These are phyloP conservation scores for Calameuta pallipes DNA, from an alignment of 2,888 invertebrate species.

Conservation along the genomic window DNA sequence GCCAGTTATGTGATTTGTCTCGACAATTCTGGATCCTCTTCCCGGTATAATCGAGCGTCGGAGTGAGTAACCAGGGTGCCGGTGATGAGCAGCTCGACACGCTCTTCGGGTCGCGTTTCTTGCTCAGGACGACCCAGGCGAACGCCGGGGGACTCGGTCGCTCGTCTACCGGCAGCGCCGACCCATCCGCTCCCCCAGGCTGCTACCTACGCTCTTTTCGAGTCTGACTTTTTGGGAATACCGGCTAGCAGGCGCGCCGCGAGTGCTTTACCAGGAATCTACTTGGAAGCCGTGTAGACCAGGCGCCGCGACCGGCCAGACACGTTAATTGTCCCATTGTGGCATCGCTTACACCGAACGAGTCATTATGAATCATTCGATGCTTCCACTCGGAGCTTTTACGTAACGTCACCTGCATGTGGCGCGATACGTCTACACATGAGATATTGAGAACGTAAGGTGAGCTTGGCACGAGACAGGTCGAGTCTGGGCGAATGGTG, in stretches of 20 bases:
- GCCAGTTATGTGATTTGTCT: conserved; percentile 22
- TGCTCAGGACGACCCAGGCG: not conserved
- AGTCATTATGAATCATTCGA: conserved; percentile 43
- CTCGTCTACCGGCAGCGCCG: not conserved
- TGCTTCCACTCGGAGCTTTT: conserved; percentile 2
- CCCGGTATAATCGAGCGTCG: conserved; percentile 12
- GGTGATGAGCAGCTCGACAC: not conserved
- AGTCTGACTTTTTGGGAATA: conserved; percentile 39
- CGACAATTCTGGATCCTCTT: conserved; percentile 22
- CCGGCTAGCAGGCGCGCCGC: conserved; percentile 21
- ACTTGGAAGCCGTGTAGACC: conserved; percentile 28
- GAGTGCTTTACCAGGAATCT: conserved; percentile 32
- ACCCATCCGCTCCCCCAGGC: not conserved
- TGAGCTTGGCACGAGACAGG: not conserved
- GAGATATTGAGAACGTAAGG: not conserved
- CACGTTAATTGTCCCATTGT: conserved; percentile 38
- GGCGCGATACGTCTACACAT: not conserved
- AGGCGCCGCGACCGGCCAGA: conserved; percentile 24
- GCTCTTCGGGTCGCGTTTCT: not conserved
- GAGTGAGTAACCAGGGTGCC: conserved; percentile 27
- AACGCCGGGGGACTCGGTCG: not conserved
- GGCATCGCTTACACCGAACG: conserved; percentile 35
- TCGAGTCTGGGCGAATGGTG: not conserved
- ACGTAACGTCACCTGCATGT: not conserved
- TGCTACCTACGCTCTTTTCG: not conserved